phyloP scores from a whole-genome alignment of 2,888 invertebrate species.

The Athripsodes cinereus region DNA sequence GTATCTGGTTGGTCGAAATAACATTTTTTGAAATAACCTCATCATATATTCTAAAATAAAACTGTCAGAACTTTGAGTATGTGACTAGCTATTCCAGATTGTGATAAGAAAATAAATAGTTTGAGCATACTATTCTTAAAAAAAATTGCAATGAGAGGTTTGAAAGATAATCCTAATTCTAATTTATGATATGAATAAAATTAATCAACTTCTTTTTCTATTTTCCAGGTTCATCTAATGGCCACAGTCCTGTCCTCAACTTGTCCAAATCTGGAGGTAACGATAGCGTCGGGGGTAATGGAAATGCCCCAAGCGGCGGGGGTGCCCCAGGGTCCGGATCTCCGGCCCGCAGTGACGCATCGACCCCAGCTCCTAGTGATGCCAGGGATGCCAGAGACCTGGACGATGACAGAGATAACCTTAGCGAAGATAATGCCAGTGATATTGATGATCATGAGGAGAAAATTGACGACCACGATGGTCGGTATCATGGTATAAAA shows the following conservation, averaged over 20 bases:
- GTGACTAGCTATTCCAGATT: no score
- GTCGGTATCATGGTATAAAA: slow-evolving; percentile 41
- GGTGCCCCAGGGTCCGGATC: slow-evolving; percentile 47
- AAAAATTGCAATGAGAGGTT: no score
- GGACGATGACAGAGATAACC: slow-evolving; percentile 75
- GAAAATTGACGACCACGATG: slow-evolving; percentile 70
- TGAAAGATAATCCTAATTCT: no score
- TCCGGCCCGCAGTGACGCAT: slow-evolving; percentile 53
- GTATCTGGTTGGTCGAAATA: no score
- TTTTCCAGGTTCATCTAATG: slow-evolving; percentile 71
- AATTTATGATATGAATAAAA: no score
- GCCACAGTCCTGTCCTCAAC: slow-evolving; percentile 88
- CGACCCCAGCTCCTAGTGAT: slow-evolving; percentile 51
- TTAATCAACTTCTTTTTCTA: background rate
- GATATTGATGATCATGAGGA: slow-evolving; percentile 82
- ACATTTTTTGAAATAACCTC: no score
- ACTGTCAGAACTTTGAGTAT: no score
- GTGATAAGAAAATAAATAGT: no score
- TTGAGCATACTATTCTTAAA: no score
- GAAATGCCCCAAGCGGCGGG: slow-evolving; percentile 44
- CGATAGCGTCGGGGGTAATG: slow-evolving; percentile 55
- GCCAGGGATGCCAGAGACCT: slow-evolving; percentile 46
- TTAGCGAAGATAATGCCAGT: slow-evolving; percentile 77
- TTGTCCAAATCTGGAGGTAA: slow-evolving; percentile 82
- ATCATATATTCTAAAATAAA: no score